Percentiles rank a stretch among this genome's conserved stretches.
phyloP scores from a whole-genome alignment of 1,140 invertebrate genomes.

The Conus betulinus region DNA sequence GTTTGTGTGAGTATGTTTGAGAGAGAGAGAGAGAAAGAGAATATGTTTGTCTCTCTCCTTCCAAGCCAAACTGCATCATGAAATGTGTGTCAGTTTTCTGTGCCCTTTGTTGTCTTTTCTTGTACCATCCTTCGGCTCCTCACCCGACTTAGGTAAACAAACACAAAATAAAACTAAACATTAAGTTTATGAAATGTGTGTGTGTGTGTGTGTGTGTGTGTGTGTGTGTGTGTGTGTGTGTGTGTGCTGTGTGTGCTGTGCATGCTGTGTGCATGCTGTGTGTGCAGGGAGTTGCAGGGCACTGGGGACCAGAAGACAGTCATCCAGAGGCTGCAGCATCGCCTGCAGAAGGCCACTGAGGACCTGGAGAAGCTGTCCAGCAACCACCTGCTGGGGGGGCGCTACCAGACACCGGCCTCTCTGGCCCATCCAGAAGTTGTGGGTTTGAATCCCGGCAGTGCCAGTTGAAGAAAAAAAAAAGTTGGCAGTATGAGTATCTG shows the following conservation, averaged over 20 bases:
- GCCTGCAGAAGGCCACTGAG: conserved; percentile 39
- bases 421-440: no score
- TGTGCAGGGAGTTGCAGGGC: conserved; percentile 26
- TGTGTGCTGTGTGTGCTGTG: not conserved
- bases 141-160: no score
- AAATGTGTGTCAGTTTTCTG: no score
- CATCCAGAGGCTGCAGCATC: conserved; percentile 33
- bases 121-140: no score
- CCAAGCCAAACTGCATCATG: no score
- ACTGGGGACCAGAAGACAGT: conserved; percentile 9
- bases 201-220: conserved; percentile 4
- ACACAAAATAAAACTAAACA: no score
- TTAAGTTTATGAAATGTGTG: no score
- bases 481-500: no score
- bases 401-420: not conserved
- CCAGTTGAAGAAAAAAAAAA: no score
- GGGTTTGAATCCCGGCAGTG: no score
- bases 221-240: not conserved
- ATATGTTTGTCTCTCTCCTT: not conserved
- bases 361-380: conserved; percentile 35
- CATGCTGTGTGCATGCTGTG: not conserved
- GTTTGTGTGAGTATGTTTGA: not conserved
- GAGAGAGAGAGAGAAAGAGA: not conserved
- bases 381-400: not conserved
- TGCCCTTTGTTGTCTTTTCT: no score